Conservation (phyloP, 1,140 invertebrate genomes). For the Gryllus bimaculatus region DNA sequence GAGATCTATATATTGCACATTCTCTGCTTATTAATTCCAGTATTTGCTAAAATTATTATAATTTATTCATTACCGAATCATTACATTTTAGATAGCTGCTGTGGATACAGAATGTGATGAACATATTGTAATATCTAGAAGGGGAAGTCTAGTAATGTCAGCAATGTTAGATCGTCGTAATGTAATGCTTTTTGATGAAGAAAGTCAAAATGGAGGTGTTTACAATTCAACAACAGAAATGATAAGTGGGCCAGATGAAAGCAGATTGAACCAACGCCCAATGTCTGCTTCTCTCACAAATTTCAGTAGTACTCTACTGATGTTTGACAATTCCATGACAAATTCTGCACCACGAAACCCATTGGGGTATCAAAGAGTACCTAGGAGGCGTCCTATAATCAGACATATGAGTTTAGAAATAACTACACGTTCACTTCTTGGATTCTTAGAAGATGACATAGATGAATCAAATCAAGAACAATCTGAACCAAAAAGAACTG, state of each 20-base stretch:
- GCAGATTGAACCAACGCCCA: background rate
- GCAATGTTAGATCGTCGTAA: slow-evolving; percentile 8
- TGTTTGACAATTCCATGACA: slow-evolving; percentile 20
- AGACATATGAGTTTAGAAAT: too few species aligned
- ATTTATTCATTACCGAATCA: too few species aligned
- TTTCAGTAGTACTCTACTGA: slow-evolving; percentile 18
- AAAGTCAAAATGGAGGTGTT: too few species aligned
- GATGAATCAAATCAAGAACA: too few species aligned
- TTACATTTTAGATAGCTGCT: background rate
- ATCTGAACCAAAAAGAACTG: too few species aligned
- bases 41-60: too few species aligned
- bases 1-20: too few species aligned
- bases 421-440: too few species aligned
- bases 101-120: slow-evolving; percentile 11
- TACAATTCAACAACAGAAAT: background rate
- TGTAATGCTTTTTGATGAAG: too few species aligned
- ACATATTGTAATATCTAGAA: slow-evolving; percentile 8
- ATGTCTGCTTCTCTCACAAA: slow-evolving; percentile 15
- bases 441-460: too few species aligned
- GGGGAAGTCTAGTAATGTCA: slow-evolving; percentile 16
- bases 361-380: background rate
- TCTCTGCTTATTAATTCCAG: too few species aligned
- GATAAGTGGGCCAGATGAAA: background rate
- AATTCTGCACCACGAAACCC: background rate
- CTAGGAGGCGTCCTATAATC: too few species aligned